phyloP scores from a whole-genome alignment of 2,797 vertebrate species.

The Leontopithecus rosalia region DNA sequence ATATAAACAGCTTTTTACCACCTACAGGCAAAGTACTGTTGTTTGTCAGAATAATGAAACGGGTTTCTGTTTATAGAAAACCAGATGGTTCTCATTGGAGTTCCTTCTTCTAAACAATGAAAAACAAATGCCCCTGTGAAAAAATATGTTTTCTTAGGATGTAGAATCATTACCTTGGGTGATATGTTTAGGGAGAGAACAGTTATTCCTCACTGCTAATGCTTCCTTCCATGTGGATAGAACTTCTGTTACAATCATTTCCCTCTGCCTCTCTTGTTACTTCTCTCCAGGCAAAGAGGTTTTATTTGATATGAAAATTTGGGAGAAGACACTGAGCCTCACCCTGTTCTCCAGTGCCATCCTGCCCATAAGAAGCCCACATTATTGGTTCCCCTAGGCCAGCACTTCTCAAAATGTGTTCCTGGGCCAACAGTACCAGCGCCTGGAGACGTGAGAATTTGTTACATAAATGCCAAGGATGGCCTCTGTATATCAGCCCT shows the following conservation, averaged over 20 bases:
- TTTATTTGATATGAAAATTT: neutral
- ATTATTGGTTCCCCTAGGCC: neutral
- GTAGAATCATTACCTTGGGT: neutral
- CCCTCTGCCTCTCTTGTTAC: neutral
- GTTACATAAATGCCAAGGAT: neutral
- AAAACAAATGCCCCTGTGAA: neutral
- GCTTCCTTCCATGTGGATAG: neutral
- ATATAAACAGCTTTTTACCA: slow-evolving; percentile 57
- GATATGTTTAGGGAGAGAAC: neutral
- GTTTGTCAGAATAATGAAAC: slow-evolving; percentile 57
- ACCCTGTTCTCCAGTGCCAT: neutral
- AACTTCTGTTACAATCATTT: neutral
- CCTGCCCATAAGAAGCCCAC: neutral
- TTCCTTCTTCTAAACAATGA: neutral
- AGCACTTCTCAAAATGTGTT: neutral
- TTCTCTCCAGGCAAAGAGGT: neutral
- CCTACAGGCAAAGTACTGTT: slow-evolving; percentile 34
- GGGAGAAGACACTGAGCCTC: neutral
- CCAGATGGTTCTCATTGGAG: neutral
- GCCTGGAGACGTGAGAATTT: neutral
- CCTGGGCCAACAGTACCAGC: neutral
- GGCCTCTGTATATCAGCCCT: neutral
- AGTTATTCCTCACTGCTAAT: neutral
- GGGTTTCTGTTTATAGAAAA: slow-evolving; percentile 46
- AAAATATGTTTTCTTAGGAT: neutral